These are phyloP conservation scores for Arvicanthis niloticus DNA, from an alignment of 2,113 vertebrate species.

Conservation along the genomic window DNA sequence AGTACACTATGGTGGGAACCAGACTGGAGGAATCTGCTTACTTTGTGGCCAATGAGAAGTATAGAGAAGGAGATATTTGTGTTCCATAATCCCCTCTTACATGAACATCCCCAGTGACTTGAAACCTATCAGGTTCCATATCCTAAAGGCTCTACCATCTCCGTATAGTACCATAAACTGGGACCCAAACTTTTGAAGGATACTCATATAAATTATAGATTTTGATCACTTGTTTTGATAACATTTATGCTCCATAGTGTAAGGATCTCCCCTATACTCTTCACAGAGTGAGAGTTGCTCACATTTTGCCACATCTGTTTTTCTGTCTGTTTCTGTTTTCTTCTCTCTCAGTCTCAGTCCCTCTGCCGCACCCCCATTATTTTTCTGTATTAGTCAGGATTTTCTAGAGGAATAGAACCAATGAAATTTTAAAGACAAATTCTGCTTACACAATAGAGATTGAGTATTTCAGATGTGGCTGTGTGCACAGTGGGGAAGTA, in stretches of 20 bases:
- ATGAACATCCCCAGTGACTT: background rate
- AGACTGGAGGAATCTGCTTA: background rate
- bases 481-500: too few relatives aligned
- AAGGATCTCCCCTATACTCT: background rate
- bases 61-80: background rate
- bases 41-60: background rate
- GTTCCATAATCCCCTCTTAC: background rate
- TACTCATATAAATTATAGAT: background rate
- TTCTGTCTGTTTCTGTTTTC: background rate
- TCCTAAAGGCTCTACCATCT: background rate
- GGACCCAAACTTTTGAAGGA: background rate
- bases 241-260: slow-evolving; percentile 15
- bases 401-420: background rate
- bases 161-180: background rate
- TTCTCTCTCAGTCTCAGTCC: background rate
- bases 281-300: background rate
- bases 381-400: background rate
- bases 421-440: background rate
- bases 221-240: background rate
- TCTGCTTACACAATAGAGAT: background rate
- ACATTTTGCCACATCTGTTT: background rate
- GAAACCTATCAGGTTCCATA: background rate
- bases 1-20: background rate
- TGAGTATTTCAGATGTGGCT: background rate
- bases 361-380: background rate